Percentiles rank a stretch among this genome's conserved stretches.
Conservation (phyloP, 2,113 vertebrate genomes). For the Pelobates fuscus region DNA sequence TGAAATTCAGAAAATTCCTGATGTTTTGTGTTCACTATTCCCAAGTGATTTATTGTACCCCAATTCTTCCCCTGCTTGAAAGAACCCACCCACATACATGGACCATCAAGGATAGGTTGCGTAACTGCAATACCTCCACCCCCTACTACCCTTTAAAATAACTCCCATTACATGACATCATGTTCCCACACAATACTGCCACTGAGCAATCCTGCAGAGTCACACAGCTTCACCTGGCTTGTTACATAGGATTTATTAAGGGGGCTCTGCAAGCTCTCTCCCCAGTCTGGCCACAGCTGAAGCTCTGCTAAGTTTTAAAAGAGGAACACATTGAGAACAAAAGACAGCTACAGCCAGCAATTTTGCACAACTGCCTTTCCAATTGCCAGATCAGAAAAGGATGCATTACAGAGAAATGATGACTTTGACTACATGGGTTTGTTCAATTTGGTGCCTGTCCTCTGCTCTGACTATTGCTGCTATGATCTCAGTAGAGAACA, state of each 20-base stretch:
- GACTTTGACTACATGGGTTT: slow-evolving; percentile 59
- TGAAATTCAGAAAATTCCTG: slow-evolving; percentile 11
- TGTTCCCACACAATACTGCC: slow-evolving; percentile 65
- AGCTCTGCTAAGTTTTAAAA: slow-evolving; percentile 3
- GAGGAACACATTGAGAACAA: slow-evolving; percentile 10
- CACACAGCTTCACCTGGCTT: slow-evolving; percentile 57
- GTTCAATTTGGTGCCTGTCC: slow-evolving; percentile 61
- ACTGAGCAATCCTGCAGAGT: slow-evolving; percentile 77
- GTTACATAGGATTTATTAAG: slow-evolving; percentile 63
- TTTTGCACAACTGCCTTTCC: not conserved
- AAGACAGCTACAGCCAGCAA: slow-evolving; percentile 4
- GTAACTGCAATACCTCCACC: slow-evolving; percentile 58
- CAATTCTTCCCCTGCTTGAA: slow-evolving; percentile 37
- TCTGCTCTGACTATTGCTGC: slow-evolving; percentile 63
- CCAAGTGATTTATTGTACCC: not conserved
- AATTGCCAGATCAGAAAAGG: not conserved
- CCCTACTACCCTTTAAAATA: slow-evolving; percentile 58
- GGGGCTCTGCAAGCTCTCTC: slow-evolving; percentile 42
- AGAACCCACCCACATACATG: slow-evolving; percentile 48
- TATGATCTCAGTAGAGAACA: slow-evolving; percentile 73
- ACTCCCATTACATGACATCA: slow-evolving; percentile 69
- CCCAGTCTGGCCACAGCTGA: slow-evolving; percentile 33
- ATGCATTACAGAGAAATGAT: slow-evolving; percentile 60
- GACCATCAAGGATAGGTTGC: slow-evolving; percentile 56
- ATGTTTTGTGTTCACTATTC: not conserved